Evolutionary conservation across 2,797 vertebrate species (phyloP), one percentile per base, ranked within the genome.

Genomic region (Paguma larvata): DNA sequence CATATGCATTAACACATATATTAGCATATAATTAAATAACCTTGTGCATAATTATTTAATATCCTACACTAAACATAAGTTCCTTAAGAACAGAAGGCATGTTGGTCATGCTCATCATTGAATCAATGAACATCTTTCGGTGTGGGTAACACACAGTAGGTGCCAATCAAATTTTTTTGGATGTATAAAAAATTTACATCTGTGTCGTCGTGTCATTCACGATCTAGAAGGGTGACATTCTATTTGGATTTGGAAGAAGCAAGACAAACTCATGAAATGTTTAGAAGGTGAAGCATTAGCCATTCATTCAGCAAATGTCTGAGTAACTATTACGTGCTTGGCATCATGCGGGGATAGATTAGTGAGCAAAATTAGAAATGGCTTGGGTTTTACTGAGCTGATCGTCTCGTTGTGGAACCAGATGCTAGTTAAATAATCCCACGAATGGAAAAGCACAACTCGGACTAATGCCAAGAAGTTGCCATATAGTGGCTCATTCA

Each of bases 41-140:
- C 10, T 46, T 85, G n/a, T 72, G 23, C 72, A 34, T 63, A 89
- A 51, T 83, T 92, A 95, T 68, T 72, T 93, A 91, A 75, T 59
- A 80, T 86, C 30, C 41, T 85, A 4, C 19, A 80, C 11, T 94
- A 85, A 68, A 93, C 16, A 0, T 82, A 87, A 88, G 23, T 38
- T 78, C 38, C 9, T 67, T 11, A 7, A 1, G 38, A 83, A 94
- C 2, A 78, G 9, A 23, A 6, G 21, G 15, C 9, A 83, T 6
- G n/a, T 78, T 70, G 38, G 18, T n/a, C 62, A 46, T 83, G 6
- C 44, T 77, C 21, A 56, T 89, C 32, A 32, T 2, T 78, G 7
- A 70, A 53, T 41, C 51, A 59, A 46, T 46, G 32, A 85, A 79
- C 32, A 72, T 16, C 10, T 97, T 78, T 90, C 80, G 80, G 12